Percentiles rank a stretch among this genome's conserved stretches.
These are phyloP conservation scores for Betta splendens DNA, from an alignment of 2,797 vertebrate genomes.

Conservation along the genomic window DNA sequence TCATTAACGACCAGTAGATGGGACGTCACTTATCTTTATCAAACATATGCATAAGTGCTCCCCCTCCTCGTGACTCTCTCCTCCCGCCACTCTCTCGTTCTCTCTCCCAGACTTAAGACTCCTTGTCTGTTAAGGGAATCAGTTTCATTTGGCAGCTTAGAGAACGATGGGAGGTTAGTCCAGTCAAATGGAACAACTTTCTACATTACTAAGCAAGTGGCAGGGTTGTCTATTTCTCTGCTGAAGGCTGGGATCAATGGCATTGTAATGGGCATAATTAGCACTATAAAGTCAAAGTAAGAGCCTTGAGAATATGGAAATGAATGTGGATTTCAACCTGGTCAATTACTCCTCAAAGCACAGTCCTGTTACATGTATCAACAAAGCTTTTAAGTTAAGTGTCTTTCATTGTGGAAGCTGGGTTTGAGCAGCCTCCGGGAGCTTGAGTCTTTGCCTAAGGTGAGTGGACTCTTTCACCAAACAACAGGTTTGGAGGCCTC, in stretches of 20 bases:
- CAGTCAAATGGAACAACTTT: slow-evolving; percentile 82
- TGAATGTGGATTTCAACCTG: slow-evolving; percentile 76
- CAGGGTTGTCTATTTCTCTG: slow-evolving; percentile 45
- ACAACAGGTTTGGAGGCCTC: slow-evolving; percentile 31
- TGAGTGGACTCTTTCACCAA: slow-evolving; percentile 45
- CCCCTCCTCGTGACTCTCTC: slow-evolving; percentile 52
- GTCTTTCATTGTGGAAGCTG: slow-evolving; percentile 61
- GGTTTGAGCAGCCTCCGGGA: slow-evolving; percentile 40
- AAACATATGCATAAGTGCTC: slow-evolving; percentile 85
- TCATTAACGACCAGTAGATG: slow-evolving; percentile 86
- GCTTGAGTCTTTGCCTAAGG: slow-evolving; percentile 51
- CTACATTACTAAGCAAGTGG: slow-evolving; percentile 79
- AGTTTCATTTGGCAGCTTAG: slow-evolving; percentile 73
- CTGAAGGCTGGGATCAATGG: slow-evolving; percentile 73
- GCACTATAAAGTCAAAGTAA: slow-evolving; percentile 81
- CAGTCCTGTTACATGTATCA: slow-evolving; percentile 76
- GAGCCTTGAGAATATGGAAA: slow-evolving; percentile 79
- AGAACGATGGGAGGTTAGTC: slow-evolving; percentile 57
- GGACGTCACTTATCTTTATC: slow-evolving; percentile 86
- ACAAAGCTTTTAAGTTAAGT: slow-evolving; percentile 78
- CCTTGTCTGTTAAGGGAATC: slow-evolving; percentile 84
- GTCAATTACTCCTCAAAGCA: slow-evolving; percentile 78
- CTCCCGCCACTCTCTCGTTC: slow-evolving; percentile 19
- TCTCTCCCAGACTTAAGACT: slow-evolving; percentile 51
- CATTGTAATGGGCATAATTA: slow-evolving; percentile 87